Percentiles rank a stretch among this genome's conserved stretches.
Evolutionary conservation across 2,797 vertebrate species (phyloP).

Genomic region (Argyrosomus regius): DNA sequence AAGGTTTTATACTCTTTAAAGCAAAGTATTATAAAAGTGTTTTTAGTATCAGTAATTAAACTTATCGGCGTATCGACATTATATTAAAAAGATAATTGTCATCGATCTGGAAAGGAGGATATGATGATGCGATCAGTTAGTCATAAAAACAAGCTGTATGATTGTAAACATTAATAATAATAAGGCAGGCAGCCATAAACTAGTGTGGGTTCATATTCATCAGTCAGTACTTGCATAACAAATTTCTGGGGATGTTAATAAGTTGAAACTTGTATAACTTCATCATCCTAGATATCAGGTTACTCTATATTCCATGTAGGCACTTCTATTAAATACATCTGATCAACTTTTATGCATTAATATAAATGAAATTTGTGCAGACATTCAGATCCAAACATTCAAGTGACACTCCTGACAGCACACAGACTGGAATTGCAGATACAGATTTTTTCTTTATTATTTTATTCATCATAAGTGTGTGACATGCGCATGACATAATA

Average conservation of each 20-base stretch:
- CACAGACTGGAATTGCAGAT: not conserved
- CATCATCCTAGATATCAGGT: not conserved
- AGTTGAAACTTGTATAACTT: not conserved
- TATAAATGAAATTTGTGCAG: not conserved
- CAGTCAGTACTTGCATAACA: not conserved
- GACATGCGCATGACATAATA: not conserved
- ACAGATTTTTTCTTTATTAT: not conserved
- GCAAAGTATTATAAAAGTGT: not conserved
- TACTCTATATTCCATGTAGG: not conserved
- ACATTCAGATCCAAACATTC: not conserved
- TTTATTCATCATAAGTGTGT: not conserved
- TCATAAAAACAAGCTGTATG: not conserved
- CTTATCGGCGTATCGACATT: too few relatives aligned
- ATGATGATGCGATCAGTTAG: not conserved
- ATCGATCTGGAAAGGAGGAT: not conserved
- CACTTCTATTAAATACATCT: not conserved
- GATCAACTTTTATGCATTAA: slow-evolving; percentile 8
- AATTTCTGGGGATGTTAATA: not conserved
- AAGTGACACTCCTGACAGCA: not conserved
- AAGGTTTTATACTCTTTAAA: too few relatives aligned
- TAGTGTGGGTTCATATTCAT: not conserved
- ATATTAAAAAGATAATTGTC: not conserved
- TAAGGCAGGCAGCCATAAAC: not conserved
- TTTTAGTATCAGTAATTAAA: too few relatives aligned
- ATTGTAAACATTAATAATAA: not conserved